These are phyloP conservation scores for Lasioglossum baleicum DNA, from an alignment of 1,140 invertebrate genomes.

Conservation along the genomic window DNA sequence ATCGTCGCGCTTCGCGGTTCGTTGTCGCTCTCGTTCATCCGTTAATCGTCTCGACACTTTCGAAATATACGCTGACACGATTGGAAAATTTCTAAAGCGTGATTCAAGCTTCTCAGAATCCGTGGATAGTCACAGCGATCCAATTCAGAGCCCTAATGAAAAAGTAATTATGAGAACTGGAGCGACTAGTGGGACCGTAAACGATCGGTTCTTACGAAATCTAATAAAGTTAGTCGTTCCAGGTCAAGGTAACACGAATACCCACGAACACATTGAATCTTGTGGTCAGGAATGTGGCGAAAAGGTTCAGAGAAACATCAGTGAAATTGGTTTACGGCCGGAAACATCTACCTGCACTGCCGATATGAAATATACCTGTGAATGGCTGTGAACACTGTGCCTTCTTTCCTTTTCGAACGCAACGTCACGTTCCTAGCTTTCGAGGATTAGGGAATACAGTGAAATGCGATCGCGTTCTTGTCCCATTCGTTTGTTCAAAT, in stretches of 20 bases:
- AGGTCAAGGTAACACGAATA: neutral
- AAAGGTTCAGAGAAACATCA: conserved; percentile 19
- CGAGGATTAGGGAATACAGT: neutral
- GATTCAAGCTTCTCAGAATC: conserved; percentile 24
- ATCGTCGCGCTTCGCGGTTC: conserved; percentile 6
- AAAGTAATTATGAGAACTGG: neutral
- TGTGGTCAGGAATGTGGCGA: neutral
- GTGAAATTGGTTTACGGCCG: neutral
- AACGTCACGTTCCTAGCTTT: neutral
- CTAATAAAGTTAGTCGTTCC: no score
- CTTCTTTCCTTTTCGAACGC: neutral
- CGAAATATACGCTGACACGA: neutral
- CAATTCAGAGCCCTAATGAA: neutral
- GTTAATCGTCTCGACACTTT: conserved; percentile 36
- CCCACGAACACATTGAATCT: neutral
- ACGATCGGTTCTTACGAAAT: neutral
- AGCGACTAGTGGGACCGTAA: no score
- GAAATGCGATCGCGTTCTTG: neutral
- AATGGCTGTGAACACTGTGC: neutral
- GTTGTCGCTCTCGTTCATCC: conserved; percentile 31
- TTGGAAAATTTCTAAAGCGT: conserved; percentile 46
- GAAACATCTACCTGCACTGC: neutral
- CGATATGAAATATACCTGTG: conserved; percentile 8
- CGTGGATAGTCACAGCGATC: neutral
- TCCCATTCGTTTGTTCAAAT: conserved; percentile 28